Base-by-base conservation (phyloP, 2,797 vertebrate species). In the Notolepis coatsorum region DNA sequence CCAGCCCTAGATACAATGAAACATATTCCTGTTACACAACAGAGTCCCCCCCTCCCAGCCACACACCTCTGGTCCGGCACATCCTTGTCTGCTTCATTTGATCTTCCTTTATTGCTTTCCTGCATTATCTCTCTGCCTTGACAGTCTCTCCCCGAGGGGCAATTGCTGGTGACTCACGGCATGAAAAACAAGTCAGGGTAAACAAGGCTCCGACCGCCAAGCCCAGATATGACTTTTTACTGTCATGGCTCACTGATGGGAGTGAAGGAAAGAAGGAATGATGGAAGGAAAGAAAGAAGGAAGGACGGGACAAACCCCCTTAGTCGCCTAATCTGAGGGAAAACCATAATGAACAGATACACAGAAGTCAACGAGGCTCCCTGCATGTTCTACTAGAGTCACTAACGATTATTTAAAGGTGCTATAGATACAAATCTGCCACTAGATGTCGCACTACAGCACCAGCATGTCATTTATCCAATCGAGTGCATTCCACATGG, bases 61-160 rank as follows among this genome's bases (percentile, higher is more conserved):
- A 46, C 60, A 58, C 65, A 6, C 52, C 27, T 42, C 54, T 13
- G 45, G 65, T 79, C 73, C 66, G 53, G 62, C 38, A 67, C 64
- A 63, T 81, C 74, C 54, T 61, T 5, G 50, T 58, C 28, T 9
- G 50, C 73, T 74, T 72, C 57, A 79, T 88, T 83, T 83, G 77
- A 88, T 88, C 73, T 63, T 67, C 50, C 73, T 60, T 84, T 86
- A 78, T 83, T 79, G 67, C 88, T 80, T 72, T 68, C 63, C 73
- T 61, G 60, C 55, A 52, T 78, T 72, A 74, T 83, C 84, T 80
- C 56, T 56, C 54, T 54, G 45, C 64, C 65, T 80, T 69, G 65
- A 45, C 71, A 15, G 2, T 42, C 65, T 57, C 46, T 79, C 87
- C 84, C 85, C 3, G 52, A 50, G 80, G 86, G 75, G 49, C 67